Evolutionary conservation across 2,113 vertebrate species (phyloP).

Genomic region (Notarius lentiginosus): DNA sequence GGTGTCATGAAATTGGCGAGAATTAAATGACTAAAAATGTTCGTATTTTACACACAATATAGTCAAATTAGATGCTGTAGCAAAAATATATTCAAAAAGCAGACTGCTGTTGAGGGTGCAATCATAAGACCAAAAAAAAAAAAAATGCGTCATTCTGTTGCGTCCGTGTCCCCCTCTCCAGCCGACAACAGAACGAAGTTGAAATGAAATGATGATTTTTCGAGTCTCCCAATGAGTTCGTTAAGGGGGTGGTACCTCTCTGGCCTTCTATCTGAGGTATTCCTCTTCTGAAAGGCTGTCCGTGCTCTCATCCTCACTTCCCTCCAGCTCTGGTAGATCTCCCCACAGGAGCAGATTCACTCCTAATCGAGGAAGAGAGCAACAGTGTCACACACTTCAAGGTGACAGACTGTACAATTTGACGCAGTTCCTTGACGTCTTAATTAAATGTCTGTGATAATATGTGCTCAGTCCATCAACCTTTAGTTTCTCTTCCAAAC

Average conservation of each 20-base stretch:
- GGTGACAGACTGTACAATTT: too few relatives aligned
- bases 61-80: not conserved
- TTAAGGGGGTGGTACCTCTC: conserved; percentile 13
- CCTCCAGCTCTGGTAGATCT: conserved; percentile 89
- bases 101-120: not conserved
- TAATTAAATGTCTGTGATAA: too few relatives aligned
- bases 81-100: conserved; percentile 15
- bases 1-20: not conserved
- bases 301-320: conserved; percentile 79
- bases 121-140: not conserved
- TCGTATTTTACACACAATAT: not conserved
- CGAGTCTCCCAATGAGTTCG: conserved; percentile 4
- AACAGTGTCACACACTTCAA: not conserved
- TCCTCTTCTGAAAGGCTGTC: conserved; percentile 82
- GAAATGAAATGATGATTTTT: conserved; percentile 3
- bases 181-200: conserved; percentile 29
- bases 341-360: conserved; percentile 91
- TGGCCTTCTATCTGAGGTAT: conserved; percentile 74
- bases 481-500: too few relatives aligned
- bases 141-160: not conserved
- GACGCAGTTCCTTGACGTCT: too few relatives aligned
- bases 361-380: conserved; percentile 70
- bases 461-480: too few relatives aligned
- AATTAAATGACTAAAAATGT: not conserved
- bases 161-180: not conserved